Evolutionary conservation across 2,113 vertebrate species (phyloP), one percentile per base, ranked within the genome.

Genomic region (Elaphurus davidianus): DNA sequence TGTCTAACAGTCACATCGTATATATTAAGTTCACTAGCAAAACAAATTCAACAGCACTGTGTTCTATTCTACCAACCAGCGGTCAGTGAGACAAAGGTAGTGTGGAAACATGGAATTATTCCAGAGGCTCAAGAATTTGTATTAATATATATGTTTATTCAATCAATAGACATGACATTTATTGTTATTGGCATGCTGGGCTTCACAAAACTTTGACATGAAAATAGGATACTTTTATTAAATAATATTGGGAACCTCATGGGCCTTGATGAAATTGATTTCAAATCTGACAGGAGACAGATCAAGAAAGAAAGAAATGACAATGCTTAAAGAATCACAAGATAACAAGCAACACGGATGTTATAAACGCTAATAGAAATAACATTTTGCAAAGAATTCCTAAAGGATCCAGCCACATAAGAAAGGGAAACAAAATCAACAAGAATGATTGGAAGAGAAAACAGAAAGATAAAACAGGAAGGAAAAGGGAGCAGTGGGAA

Each of bases 231-330:
- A 50, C 10, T 92, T 36, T 47, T 52, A 86, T 59, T 71, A 79
- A 83, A 97, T 91, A 97, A 47, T 43, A 88, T 27, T 91, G 43
- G 2, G 14, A 79, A 4, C 23, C 1, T 87, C 17, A 64, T 21
- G 13, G 45, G 16, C 92, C 33, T 88, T 43, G 85, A 92, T 86
- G 33, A 13, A 82, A 84, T 11, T 28, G 16, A 97, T 91, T 82
- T 97, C 45, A 93, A 87, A 87, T 85, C 30, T 81, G 64, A n/a
- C 60, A 89, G 59, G 23, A 86, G 87, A 40, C 6, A 74, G 30
- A 95, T 88, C 50, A 93, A 78, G 30, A 96, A 91, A 96, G 79
- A 93, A 95, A 96, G 74, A 93, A 94, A 40, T n/a, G 45, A 19
- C 17, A 47, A 25, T 40, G 91, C 19, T 67, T 94, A 54, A 94